phyloP scores from a whole-genome alignment of 2,113 vertebrate species.

The Hiodon tergisus region DNA sequence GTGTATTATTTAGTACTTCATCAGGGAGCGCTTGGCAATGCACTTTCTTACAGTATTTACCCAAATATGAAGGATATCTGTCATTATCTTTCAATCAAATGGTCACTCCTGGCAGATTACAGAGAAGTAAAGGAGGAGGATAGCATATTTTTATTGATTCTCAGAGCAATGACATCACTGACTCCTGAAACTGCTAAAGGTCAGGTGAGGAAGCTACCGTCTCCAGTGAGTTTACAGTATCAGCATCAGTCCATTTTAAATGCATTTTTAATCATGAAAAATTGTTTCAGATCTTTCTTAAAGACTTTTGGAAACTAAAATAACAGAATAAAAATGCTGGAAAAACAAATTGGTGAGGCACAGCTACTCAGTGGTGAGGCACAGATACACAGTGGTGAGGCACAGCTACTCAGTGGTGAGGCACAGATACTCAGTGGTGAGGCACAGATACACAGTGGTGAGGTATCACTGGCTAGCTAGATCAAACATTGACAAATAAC shows the following conservation, averaged over 20 bases:
- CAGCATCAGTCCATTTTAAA: constrained; percentile 12
- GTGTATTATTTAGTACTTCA: too few species aligned
- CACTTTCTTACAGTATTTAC: too few species aligned
- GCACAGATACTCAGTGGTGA: too few species aligned
- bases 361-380: too few species aligned
- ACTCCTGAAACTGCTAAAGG: constrained; percentile 2
- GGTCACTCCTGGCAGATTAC: constrained; percentile 17
- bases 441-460: too few species aligned
- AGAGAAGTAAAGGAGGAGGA: background rate
- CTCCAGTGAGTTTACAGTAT: constrained; percentile 1
- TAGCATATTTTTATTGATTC: background rate
- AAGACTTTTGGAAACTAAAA: constrained; percentile 14
- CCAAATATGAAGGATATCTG: constrained; percentile 30
- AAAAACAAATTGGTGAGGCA: constrained; percentile 31
- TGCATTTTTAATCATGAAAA: constrained; percentile 11
- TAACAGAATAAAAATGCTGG: constrained; percentile 44
- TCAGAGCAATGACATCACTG: background rate
- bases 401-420: too few species aligned
- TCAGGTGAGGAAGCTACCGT: constrained; percentile 10
- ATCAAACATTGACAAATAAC: too few species aligned
- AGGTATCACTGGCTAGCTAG: too few species aligned
- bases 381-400: too few species aligned
- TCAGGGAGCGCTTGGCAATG: too few species aligned
- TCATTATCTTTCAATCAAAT: constrained; percentile 16
- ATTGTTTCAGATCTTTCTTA: constrained; percentile 5